Evolutionary conservation across 2,113 vertebrate species (phyloP).

Genomic region (Coregonus clupeaformis): DNA sequence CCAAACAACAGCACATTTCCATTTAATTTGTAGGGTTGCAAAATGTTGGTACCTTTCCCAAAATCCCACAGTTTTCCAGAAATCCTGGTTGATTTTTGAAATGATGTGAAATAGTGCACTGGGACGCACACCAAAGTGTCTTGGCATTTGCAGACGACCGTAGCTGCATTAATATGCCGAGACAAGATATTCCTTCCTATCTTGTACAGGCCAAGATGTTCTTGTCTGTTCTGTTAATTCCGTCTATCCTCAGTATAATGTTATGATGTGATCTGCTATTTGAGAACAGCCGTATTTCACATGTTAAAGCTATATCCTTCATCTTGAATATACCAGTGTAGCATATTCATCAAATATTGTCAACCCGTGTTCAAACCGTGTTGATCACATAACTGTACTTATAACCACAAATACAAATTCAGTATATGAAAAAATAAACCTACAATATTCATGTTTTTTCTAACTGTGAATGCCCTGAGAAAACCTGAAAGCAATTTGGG

Average conservation of each 20-base stretch:
- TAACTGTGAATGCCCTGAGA: not conserved
- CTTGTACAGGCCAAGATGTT: conserved; percentile 6
- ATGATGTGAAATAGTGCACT: too few relatives aligned
- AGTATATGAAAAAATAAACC: not conserved
- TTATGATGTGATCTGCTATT: conserved; percentile 15
- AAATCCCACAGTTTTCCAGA: too few relatives aligned
- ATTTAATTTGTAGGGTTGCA: conserved; percentile 12
- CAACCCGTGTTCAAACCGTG: not conserved
- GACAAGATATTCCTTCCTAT: conserved; percentile 31
- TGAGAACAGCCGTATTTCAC: conserved; percentile 19
- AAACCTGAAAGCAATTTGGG: conserved; percentile 32
- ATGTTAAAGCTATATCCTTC: not conserved
- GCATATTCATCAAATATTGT: conserved; percentile 13
- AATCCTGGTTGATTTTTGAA: too few relatives aligned
- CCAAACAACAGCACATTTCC: conserved; percentile 29
- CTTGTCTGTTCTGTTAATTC: conserved; percentile 2
- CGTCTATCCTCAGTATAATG: conserved; percentile 31
- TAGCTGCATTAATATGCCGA: conserved; percentile 58
- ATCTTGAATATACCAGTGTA: not conserved
- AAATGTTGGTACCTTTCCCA: too few relatives aligned
- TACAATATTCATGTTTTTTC: not conserved
- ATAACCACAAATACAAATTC: conserved; percentile 10
- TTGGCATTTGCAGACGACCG: conserved; percentile 52
- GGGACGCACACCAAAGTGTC: conserved; percentile 19
- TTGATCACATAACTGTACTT: not conserved